These are phyloP conservation scores for Ailurus styani DNA, from an alignment of 2,113 vertebrate genomes.

Conservation along the genomic window DNA sequence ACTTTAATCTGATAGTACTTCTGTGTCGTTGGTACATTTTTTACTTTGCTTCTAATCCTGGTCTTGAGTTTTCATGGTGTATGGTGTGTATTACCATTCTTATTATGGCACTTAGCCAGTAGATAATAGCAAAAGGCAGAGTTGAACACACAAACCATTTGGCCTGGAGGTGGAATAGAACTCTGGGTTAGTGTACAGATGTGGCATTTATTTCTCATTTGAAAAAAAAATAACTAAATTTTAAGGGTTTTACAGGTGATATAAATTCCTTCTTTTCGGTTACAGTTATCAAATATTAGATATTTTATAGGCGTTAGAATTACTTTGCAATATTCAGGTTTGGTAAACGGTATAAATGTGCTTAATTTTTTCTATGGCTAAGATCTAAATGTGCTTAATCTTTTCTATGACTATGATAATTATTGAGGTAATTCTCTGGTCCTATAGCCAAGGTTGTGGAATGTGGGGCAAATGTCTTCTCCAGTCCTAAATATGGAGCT, in stretches of 20 bases:
- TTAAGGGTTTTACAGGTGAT: background rate
- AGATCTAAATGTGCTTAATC: background rate
- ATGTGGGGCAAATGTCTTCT: background rate
- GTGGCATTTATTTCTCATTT: background rate
- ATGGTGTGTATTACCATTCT: slow-evolving; percentile 1
- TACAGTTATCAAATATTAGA: background rate
- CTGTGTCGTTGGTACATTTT: background rate
- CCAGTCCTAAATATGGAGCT: background rate
- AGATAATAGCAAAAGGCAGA: background rate
- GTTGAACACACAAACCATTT: background rate
- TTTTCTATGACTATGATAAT: background rate
- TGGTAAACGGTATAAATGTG: slow-evolving; percentile 6
- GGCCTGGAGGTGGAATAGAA: background rate
- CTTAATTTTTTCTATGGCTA: background rate
- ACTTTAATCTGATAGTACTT: background rate
- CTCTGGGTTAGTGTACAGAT: background rate
- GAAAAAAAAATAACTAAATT: background rate
- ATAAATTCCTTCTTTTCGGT: background rate
- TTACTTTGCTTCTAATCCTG: background rate
- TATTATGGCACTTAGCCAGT: background rate
- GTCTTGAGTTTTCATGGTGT: slow-evolving; percentile 41
- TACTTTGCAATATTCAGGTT: background rate
- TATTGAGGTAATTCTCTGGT: background rate
- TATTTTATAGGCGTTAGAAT: slow-evolving; percentile 5
- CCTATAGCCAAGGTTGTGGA: background rate